These are phyloP conservation scores for Dendrolimus pini DNA, from an alignment of 2,888 invertebrate species.

Conservation along the genomic window DNA sequence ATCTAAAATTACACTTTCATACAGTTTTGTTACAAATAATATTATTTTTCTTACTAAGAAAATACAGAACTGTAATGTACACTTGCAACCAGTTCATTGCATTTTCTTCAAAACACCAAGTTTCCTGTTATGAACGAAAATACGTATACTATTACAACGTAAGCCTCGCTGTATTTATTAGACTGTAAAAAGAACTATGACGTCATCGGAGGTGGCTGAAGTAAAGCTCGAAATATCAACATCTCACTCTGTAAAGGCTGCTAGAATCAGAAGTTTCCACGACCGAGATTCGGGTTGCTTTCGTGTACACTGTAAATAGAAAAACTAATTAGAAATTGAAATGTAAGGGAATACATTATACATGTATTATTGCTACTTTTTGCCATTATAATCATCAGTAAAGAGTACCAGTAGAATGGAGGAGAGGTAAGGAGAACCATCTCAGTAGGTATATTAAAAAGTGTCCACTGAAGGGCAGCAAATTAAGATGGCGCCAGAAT, in stretches of 20 bases:
- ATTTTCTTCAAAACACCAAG: background rate
- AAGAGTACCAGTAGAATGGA: no score
- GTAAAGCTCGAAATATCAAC: slow-evolving; percentile 25
- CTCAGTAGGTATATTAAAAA: no score
- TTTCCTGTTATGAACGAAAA: no score
- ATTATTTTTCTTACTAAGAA: no score
- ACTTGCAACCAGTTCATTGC: no score
- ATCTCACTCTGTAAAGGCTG: slow-evolving; percentile 9
- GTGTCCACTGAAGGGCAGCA: no score
- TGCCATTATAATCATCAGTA: no score
- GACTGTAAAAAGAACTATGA: slow-evolving; percentile 24
- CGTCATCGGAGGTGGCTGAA: slow-evolving; percentile 30
- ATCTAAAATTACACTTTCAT: no score
- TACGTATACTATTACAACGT: slow-evolving; percentile 3
- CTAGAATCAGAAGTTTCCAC: slow-evolving; percentile 69
- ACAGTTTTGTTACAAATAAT: no score
- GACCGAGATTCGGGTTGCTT: slow-evolving; percentile 75
- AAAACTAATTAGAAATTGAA: slow-evolving; percentile 3
- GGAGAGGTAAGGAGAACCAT: no score
- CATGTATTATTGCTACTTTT: background rate
- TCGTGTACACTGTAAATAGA: slow-evolving; percentile 77
- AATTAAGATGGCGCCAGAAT: no score
- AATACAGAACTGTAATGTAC: no score
- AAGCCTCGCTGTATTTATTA: slow-evolving; percentile 30
- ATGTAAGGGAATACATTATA: slow-evolving; percentile 7